Conservation (phyloP, 2,797 vertebrate species). For the Somateria mollissima region DNA sequence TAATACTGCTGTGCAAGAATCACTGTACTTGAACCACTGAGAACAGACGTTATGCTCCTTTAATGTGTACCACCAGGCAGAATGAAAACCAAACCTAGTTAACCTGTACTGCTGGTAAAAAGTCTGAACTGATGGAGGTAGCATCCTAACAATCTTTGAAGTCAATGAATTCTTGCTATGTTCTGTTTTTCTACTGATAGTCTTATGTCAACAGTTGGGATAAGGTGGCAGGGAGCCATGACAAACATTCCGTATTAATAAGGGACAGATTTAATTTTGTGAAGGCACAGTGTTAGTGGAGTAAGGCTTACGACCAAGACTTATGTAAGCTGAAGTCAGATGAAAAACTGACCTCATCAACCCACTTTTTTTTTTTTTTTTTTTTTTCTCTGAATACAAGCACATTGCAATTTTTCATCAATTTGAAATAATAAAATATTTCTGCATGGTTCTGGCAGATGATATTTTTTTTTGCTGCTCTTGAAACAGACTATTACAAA, state of each 20-base stretch:
- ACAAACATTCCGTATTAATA: conserved; percentile 18
- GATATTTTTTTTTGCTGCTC: neutral
- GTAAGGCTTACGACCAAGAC: neutral
- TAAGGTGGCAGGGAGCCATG: conserved; percentile 12
- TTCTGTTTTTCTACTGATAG: neutral
- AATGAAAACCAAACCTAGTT: neutral
- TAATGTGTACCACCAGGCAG: neutral
- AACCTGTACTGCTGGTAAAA: neutral
- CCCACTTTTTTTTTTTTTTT: neutral
- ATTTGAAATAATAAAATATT: neutral
- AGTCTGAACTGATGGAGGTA: neutral
- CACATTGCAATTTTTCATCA: neutral
- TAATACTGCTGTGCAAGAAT: neutral
- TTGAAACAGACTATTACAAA: neutral
- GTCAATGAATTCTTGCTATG: neutral
- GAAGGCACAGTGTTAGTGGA: neutral
- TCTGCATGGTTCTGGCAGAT: neutral
- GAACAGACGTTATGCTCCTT: neutral
- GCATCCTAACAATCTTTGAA: neutral
- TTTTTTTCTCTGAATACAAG: neutral
- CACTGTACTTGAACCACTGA: neutral
- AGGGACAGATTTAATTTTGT: conserved; percentile 4
- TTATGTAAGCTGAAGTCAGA: neutral
- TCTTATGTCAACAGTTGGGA: neutral
- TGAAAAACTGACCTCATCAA: neutral